Percentiles rank a stretch among this genome's conserved stretches.
These are phyloP conservation scores for Drosophila sulfurigaster DNA, from an alignment of 1,140 invertebrate species.

Conservation along the genomic window DNA sequence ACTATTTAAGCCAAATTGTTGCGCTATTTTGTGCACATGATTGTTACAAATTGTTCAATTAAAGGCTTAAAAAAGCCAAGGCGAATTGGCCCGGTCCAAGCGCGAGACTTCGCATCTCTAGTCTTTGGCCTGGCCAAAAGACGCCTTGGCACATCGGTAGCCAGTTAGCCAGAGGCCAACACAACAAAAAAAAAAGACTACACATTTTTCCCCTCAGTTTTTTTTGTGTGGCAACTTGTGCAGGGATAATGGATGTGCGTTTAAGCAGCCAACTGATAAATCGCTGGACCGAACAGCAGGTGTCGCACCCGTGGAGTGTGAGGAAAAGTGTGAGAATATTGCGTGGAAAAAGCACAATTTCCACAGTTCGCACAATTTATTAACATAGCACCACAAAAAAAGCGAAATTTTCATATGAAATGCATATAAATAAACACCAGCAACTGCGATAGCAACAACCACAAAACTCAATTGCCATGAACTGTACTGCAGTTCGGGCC, in stretches of 20 bases:
- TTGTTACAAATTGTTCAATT: slow-evolving; percentile 84
- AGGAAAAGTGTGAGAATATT: slow-evolving; percentile 67
- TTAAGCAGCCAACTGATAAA: slow-evolving; percentile 79
- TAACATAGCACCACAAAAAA: slow-evolving; percentile 44
- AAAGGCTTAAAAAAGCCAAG: slow-evolving; percentile 70
- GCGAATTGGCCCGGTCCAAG: slow-evolving; percentile 17
- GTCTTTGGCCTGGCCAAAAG: slow-evolving; percentile 3
- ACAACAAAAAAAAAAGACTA: background rate
- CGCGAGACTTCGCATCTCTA: slow-evolving; percentile 12
- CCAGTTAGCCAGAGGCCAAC: slow-evolving; percentile 36
- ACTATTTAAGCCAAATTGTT: slow-evolving; percentile 83
- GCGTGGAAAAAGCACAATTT: slow-evolving; percentile 48
- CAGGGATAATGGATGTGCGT: slow-evolving; percentile 77
- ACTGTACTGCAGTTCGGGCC: slow-evolving; percentile 45
- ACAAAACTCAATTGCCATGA: slow-evolving; percentile 72
- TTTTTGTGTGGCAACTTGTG: slow-evolving; percentile 9
- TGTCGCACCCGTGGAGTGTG: slow-evolving; percentile 58
- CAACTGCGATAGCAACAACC: slow-evolving; percentile 11
- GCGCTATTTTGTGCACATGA: slow-evolving; percentile 82
- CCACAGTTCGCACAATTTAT: slow-evolving; percentile 68
- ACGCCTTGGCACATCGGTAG: slow-evolving; percentile 21
- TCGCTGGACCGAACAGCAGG: slow-evolving; percentile 69
- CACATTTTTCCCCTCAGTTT: background rate
- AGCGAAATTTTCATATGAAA: slow-evolving; percentile 61
- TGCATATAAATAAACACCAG: slow-evolving; percentile 63